Base-by-base conservation (phyloP, 2,113 vertebrate genomes). In the Coreoperca whiteheadi region DNA sequence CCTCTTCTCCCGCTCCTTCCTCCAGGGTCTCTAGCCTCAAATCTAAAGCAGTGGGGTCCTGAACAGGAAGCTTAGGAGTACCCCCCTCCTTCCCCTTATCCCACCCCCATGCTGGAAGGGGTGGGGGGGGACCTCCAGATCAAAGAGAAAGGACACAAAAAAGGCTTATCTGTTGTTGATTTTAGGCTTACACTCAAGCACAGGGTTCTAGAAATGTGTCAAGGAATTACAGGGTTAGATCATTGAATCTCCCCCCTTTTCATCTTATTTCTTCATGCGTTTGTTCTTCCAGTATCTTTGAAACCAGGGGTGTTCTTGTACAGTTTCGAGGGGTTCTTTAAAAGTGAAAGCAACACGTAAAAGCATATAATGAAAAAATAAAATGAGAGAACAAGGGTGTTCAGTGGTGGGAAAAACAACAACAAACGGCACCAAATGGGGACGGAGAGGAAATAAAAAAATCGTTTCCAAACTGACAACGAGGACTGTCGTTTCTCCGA, bases 151-250 rank as follows among this genome's bases (percentile, higher is more conserved):
- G 80, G 83, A 83, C 83, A 91, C 84, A 90, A 89, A 90, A 87
- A 84, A 86, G 88, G 91, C 92, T 93, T 94, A 92, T 94, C 94
- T 94, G 94, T 86, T 94, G 93, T 93, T 95, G 92, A 92, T 95
- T 94, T 94, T 91, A 88, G 91, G 91, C 86, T 94, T 88, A 92
- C 68, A 82, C 91, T 89, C 80, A 82, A 91, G 92, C 90, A 89
- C 88, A 57, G 83, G 88, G 79, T 91, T 87, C 88, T 71, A 89
- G 82, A 89, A 92, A 87, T 86, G 92, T 94, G 92, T 94, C 80
- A 81, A 89, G 92, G 93, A 93, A 91, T 94, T 95, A 93, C 90
- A 91, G 90, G 79, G 73, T 54, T 59, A 88, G 89, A 83, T 91
- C 83, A 79, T 23, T 81, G 70, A 76, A 86, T 81, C 87, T 51